Percentiles rank a stretch among this genome's conserved stretches.
phyloP scores from a whole-genome alignment of 2,888 invertebrate species.

The Cyclophora albipunctata region DNA sequence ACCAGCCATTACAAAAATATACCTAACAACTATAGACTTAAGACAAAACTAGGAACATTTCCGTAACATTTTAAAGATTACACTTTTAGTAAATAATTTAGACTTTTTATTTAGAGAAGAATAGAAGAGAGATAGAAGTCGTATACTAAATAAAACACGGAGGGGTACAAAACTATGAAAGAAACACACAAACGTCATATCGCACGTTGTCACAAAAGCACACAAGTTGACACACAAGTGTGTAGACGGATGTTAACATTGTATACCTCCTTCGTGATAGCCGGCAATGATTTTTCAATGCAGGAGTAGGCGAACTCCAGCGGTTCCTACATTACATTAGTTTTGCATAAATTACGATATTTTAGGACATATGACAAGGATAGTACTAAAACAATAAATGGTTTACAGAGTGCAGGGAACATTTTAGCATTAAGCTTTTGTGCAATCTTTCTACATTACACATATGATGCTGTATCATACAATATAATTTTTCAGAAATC shows the following conservation, averaged over 20 bases:
- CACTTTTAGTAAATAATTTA: background rate
- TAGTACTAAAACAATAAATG: no score
- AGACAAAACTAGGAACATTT: no score
- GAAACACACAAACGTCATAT: background rate
- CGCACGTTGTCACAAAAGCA: constrained; percentile 13
- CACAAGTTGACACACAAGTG: constrained; percentile 36
- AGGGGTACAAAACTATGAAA: background rate
- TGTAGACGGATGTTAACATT: constrained; percentile 24
- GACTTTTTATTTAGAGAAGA: background rate
- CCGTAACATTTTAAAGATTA: background rate
- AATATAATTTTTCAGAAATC: no score
- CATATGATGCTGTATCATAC: no score
- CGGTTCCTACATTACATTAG: constrained; percentile 52
- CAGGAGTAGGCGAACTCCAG: constrained; percentile 80
- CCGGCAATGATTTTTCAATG: constrained; percentile 80
- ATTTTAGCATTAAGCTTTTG: no score
- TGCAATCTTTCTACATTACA: no score
- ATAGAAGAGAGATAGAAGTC: background rate
- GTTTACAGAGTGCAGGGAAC: no score
- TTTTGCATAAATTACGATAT: background rate
- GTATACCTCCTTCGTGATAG: constrained; percentile 79
- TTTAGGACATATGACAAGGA: no score
- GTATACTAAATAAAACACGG: no score
- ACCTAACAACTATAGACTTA: no score
- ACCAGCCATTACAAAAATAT: no score